Evolutionary conservation across 2,113 vertebrate genomes (phyloP).

Genomic region (Salvator merianae): DNA sequence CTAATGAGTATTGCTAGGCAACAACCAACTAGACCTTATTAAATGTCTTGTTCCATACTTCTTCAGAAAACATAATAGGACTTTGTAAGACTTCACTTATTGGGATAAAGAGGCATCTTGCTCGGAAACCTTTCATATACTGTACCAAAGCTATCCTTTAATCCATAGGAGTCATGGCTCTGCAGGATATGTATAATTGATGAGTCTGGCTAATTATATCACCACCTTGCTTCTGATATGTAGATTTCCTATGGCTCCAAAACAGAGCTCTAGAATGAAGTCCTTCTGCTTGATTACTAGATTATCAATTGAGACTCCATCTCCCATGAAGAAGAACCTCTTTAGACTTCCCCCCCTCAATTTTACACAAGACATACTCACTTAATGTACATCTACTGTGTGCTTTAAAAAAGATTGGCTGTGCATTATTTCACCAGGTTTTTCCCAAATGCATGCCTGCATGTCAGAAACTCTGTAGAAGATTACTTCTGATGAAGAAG

Average conservation of each 20-base stretch:
- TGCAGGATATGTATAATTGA: conserved; percentile 3
- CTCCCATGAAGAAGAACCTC: background rate
- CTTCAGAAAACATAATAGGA: conserved; percentile 53
- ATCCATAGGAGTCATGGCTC: conserved; percentile 27
- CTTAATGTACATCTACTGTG: background rate
- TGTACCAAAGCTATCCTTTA: conserved; percentile 44
- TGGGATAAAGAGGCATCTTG: conserved; percentile 65
- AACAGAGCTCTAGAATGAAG: background rate
- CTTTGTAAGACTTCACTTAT: conserved; percentile 67
- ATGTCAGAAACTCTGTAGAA: background rate
- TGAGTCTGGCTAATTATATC: background rate
- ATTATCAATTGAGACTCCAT: background rate
- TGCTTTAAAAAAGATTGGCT: conserved; percentile 3
- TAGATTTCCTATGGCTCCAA: background rate
- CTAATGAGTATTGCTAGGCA: conserved; percentile 70
- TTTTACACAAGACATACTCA: background rate
- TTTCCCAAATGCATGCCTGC: background rate
- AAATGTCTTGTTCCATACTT: conserved; percentile 55
- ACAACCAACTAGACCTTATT: conserved; percentile 78
- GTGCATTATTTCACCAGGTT: background rate
- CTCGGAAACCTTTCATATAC: conserved; percentile 37
- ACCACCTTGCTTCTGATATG: conserved; percentile 41
- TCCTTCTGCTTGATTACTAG: background rate
- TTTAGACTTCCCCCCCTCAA: background rate
- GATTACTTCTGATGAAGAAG: background rate